Evolutionary conservation across 2,797 vertebrate species (phyloP).

Genomic region (Ctenopoma multispine): DNA sequence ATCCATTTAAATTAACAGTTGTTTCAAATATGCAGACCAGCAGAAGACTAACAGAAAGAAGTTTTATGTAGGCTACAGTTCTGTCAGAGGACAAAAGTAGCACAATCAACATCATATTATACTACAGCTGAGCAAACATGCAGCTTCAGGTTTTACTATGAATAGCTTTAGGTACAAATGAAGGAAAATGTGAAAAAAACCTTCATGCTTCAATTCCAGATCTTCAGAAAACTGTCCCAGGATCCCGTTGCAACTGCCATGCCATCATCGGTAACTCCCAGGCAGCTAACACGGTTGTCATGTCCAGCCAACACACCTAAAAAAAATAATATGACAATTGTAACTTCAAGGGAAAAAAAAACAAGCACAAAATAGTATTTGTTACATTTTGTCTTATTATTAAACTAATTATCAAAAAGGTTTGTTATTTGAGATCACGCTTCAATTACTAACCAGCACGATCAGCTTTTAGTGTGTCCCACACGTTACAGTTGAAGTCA

Average conservation of each 20-base stretch:
- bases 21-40: slow-evolving; percentile 18
- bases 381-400: neutral
- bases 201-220: slow-evolving; percentile 98
- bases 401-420: neutral
- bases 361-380: neutral
- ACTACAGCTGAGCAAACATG: slow-evolving; percentile 17
- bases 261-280: slow-evolving; percentile 98
- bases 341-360: neutral
- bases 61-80: slow-evolving; percentile 28
- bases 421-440: neutral
- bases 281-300: slow-evolving; percentile 99
- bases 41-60: slow-evolving; percentile 11
- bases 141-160: slow-evolving; percentile 27
- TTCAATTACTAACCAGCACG: slow-evolving; percentile 87
- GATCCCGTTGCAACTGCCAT: slow-evolving; percentile 99
- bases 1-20: slow-evolving; percentile 23
- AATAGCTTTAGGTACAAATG: slow-evolving; percentile 36
- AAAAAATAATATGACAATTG: slow-evolving; percentile 21
- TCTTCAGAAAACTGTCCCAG: slow-evolving; percentile 99
- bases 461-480: slow-evolving; percentile 99
- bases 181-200: slow-evolving; percentile 64
- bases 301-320: slow-evolving; percentile 97
- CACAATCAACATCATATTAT: slow-evolving; percentile 8
- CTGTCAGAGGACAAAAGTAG: slow-evolving; percentile 15
- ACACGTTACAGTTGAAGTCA: slow-evolving; percentile 99